Evolutionary conservation across 2,113 vertebrate genomes (phyloP).

Genomic region (Odobenus rosmarus): DNA sequence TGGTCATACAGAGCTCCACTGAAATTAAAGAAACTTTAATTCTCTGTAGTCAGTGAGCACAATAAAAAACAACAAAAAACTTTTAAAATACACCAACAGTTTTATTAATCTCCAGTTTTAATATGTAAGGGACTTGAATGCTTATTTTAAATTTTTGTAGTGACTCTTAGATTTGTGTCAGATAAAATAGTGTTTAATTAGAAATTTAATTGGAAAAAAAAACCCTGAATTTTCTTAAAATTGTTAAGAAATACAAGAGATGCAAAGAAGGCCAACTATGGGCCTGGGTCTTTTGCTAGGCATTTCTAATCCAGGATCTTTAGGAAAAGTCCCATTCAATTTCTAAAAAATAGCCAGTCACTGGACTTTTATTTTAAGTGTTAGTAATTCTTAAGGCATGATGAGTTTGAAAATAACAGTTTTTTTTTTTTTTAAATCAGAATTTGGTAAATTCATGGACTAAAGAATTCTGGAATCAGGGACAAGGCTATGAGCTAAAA

Average conservation of each 20-base stretch:
- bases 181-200: neutral
- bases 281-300: neutral
- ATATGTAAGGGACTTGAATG: neutral
- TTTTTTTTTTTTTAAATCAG: neutral
- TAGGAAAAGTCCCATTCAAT: neutral
- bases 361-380: neutral
- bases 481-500: neutral
- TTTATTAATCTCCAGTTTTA: neutral
- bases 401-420: neutral
- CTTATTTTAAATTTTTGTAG: neutral
- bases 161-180: neutral
- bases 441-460: neutral
- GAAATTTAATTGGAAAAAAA: neutral
- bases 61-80: neutral
- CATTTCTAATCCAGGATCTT: neutral
- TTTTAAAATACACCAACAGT: neutral
- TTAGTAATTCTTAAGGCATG: neutral
- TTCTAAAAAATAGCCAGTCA: neutral
- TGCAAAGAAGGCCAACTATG: neutral
- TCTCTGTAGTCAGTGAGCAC: neutral
- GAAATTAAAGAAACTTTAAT: neutral
- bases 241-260: neutral
- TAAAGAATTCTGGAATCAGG: neutral
- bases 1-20: neutral
- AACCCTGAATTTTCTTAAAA: neutral